Evolutionary conservation across 2,888 invertebrate species (phyloP).

Genomic region (Diogma glabrata): DNA sequence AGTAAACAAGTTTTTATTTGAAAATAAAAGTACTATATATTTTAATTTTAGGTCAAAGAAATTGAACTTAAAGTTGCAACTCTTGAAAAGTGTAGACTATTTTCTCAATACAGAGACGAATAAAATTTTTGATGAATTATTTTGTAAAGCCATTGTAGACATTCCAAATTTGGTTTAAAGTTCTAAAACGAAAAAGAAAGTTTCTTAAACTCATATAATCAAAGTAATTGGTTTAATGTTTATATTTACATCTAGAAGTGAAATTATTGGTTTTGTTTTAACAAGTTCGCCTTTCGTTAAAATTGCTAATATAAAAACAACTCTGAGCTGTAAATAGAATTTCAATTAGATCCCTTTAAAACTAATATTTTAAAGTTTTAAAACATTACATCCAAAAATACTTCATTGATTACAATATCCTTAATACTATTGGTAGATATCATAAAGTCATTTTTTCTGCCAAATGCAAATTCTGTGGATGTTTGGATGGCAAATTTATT

Average conservation of each 20-base stretch:
- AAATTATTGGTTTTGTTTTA: constrained; percentile 30
- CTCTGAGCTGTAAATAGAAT: constrained; percentile 29
- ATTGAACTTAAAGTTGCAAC: too few species aligned
- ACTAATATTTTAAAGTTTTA: not conserved
- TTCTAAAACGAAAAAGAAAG: constrained; percentile 25
- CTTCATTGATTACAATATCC: constrained; percentile 38
- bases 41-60: too few species aligned
- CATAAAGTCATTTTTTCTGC: constrained; percentile 27
- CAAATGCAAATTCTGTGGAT: constrained; percentile 28
- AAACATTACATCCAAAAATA: constrained; percentile 33
- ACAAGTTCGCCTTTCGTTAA: constrained; percentile 31
- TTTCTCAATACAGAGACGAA: too few species aligned
- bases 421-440: constrained; percentile 31
- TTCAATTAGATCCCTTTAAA: constrained; percentile 10
- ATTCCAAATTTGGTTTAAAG: constrained; percentile 32
- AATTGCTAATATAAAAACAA: constrained; percentile 33
- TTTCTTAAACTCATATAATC: too few species aligned
- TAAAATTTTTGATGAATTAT: constrained; percentile 18
- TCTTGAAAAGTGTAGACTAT: too few species aligned
- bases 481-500: constrained; percentile 34
- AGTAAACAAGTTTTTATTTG: too few species aligned
- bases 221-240: too few species aligned
- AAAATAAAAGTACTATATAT: too few species aligned
- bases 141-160: constrained; percentile 31
- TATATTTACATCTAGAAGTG: constrained; percentile 32